phyloP scores from a whole-genome alignment of 2,113 vertebrate genomes.

The Psettodes erumei region DNA sequence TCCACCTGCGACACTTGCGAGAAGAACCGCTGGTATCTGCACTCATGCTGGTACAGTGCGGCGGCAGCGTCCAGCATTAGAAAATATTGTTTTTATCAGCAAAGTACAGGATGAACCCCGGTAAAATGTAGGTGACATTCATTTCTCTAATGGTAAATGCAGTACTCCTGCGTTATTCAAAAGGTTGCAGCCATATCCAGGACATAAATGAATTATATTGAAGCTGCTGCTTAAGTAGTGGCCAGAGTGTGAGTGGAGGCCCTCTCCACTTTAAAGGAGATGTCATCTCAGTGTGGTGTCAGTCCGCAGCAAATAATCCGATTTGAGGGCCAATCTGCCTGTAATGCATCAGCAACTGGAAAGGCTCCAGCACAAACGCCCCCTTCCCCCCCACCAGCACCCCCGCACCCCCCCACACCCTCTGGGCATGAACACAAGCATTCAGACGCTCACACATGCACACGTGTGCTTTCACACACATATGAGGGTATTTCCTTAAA shows the following conservation, averaged over 20 bases:
- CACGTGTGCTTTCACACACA: conserved; percentile 52
- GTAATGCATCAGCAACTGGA: conserved; percentile 83
- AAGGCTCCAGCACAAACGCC: conserved; percentile 66
- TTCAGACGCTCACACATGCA: conserved; percentile 39
- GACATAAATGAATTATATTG: conserved; percentile 79
- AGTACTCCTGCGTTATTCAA: conserved; percentile 72
- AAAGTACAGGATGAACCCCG: conserved; percentile 56
- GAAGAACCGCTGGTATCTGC: conserved; percentile 1
- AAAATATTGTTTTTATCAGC: conserved; percentile 61
- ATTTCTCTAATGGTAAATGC: conserved; percentile 81
- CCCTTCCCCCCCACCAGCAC: neutral
- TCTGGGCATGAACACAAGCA: conserved; percentile 46
- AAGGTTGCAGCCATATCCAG: conserved; percentile 75
- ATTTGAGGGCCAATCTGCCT: conserved; percentile 82
- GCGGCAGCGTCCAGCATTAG: conserved; percentile 27
- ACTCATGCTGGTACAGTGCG: conserved; percentile 1
- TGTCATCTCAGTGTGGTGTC: conserved; percentile 83
- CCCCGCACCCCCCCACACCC: neutral
- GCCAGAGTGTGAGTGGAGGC: conserved; percentile 78
- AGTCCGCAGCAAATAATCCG: conserved; percentile 81
- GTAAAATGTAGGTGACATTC: conserved; percentile 76
- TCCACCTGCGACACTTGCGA: conserved; percentile 25
- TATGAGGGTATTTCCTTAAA: conserved; percentile 78
- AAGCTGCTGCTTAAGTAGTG: conserved; percentile 77
- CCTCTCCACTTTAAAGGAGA: conserved; percentile 81